phyloP scores from a whole-genome alignment of 2,113 vertebrate species.

The Petrocephalus zakoni region DNA sequence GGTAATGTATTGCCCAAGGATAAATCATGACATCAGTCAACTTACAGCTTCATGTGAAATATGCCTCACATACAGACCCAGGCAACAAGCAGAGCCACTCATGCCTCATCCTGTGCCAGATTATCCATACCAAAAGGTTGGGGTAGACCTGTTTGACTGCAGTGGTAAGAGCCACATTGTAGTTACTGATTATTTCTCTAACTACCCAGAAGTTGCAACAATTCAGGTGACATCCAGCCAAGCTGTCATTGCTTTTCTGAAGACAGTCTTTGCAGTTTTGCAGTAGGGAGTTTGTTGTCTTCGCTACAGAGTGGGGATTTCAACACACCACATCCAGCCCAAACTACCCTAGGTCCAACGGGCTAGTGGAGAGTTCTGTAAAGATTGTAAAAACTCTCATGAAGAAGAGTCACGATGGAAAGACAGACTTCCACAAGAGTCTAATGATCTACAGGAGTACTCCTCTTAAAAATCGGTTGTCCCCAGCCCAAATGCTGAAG shows the following conservation, averaged over 20 bases:
- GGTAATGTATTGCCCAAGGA: slow-evolving; percentile 26
- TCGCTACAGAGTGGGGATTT: slow-evolving; percentile 24
- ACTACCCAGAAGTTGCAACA: slow-evolving; percentile 24
- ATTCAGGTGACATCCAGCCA: slow-evolving; percentile 15
- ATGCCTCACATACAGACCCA: slow-evolving; percentile 16
- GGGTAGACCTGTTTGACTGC: slow-evolving; percentile 23
- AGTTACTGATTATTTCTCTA: slow-evolving; percentile 28
- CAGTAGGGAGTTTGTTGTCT: slow-evolving; percentile 19
- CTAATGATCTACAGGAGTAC: slow-evolving; percentile 14
- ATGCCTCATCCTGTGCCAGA: slow-evolving; percentile 15
- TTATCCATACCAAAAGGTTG: slow-evolving; percentile 26
- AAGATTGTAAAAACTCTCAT: slow-evolving; percentile 29
- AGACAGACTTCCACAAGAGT: slow-evolving; percentile 21
- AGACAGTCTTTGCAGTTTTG: slow-evolving; percentile 25
- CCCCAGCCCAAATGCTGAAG: slow-evolving; percentile 15
- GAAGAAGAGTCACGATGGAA: slow-evolving; percentile 26
- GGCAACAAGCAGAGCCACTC: slow-evolving; percentile 21
- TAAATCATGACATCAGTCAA: slow-evolving; percentile 26
- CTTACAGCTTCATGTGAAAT: slow-evolving; percentile 19
- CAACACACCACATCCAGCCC: background rate
- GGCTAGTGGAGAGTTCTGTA: slow-evolving; percentile 26
- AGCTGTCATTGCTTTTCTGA: slow-evolving; percentile 22
- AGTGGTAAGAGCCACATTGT: slow-evolving; percentile 28
- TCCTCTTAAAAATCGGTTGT: slow-evolving; percentile 16
- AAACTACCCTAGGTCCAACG: slow-evolving; percentile 19